phyloP scores from a whole-genome alignment of 2,797 vertebrate species.

The Xenopus petersii region DNA sequence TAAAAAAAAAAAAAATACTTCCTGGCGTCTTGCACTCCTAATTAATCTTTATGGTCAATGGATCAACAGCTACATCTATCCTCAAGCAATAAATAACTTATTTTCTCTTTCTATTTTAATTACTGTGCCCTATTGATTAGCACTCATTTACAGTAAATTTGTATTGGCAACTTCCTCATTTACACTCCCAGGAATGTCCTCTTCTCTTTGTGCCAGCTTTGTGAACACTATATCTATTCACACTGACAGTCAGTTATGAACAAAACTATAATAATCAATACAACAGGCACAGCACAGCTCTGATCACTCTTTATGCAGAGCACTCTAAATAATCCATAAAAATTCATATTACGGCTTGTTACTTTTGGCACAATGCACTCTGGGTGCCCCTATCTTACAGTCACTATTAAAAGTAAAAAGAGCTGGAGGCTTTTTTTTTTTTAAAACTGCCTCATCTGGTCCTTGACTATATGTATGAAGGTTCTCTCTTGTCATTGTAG shows the following conservation, averaged over 20 bases:
- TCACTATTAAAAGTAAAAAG: no score
- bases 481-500: no score
- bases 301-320: not conserved
- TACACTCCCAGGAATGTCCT: constrained; percentile 31
- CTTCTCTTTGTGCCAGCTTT: constrained; percentile 23
- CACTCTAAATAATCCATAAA: constrained; percentile 22
- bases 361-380: no score
- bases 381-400: no score
- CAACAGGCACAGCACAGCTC: not conserved
- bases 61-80: constrained; percentile 33
- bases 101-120: constrained; percentile 36
- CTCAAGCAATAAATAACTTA: constrained; percentile 38
- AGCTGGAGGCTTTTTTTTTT: no score
- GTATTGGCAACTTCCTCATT: constrained; percentile 45
- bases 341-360: no score
- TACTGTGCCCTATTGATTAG: constrained; percentile 47
- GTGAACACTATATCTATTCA: constrained; percentile 27
- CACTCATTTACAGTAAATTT: constrained; percentile 49
- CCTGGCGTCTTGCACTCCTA: constrained; percentile 8
- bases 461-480: no score
- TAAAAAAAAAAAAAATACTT: no score
- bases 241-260: constrained; percentile 30
- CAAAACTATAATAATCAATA: not conserved
- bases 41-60: constrained; percentile 16
- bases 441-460: no score